Conservation (phyloP, 1,140 invertebrate genomes). For the Battus philenor region DNA sequence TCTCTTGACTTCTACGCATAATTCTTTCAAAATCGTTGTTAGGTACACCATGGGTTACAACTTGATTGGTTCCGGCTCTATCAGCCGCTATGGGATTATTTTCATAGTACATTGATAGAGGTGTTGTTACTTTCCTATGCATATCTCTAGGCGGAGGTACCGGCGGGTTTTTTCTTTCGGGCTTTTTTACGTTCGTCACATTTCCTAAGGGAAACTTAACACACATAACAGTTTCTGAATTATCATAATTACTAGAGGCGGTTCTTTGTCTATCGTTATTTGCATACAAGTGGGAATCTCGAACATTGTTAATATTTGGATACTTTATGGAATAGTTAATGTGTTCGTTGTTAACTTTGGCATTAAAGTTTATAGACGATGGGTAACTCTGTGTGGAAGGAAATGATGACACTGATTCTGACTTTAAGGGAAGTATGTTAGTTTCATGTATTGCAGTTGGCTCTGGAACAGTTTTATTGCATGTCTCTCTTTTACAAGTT, state of each 20-base stretch:
- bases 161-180: constrained; percentile 75
- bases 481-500: constrained; percentile 65
- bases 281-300: constrained; percentile 50
- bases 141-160: constrained; percentile 84
- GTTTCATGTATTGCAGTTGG: constrained; percentile 43
- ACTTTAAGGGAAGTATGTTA: constrained; percentile 55
- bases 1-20: constrained; percentile 67
- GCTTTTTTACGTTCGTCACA: constrained; percentile 56
- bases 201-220: constrained; percentile 73
- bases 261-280: constrained; percentile 54
- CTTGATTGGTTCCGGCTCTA: constrained; percentile 36
- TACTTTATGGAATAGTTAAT: constrained; percentile 73
- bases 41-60: constrained; percentile 49
- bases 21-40: constrained; percentile 70
- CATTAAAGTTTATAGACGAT: constrained; percentile 74
- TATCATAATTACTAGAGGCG: constrained; percentile 52
- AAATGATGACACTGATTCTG: constrained; percentile 71
- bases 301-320: constrained; percentile 52
- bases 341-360: constrained; percentile 73
- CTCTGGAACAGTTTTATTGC: constrained; percentile 44
- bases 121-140: constrained; percentile 74
- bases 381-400: constrained; percentile 71
- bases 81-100: constrained; percentile 49
- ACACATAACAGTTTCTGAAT: constrained; percentile 63
- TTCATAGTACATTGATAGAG: constrained; percentile 73